Evolutionary conservation across 2,888 invertebrate genomes (phyloP), one percentile per base, ranked within the genome.

Genomic region (Drosophila picticornis): DNA sequence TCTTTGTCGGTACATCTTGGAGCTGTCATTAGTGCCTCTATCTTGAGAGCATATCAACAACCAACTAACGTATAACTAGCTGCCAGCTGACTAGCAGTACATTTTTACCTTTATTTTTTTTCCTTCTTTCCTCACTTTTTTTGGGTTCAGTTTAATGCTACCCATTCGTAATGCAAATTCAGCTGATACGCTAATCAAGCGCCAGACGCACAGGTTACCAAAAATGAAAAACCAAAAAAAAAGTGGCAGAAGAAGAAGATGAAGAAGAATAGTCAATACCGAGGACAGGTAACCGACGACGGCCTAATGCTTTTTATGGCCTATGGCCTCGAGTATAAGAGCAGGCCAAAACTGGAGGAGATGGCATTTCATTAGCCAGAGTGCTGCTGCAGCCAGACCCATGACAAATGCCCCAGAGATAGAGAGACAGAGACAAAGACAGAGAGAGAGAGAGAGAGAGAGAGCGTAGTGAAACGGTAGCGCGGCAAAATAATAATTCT

Each of bases 291-390:
- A 77, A 79, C 73, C 61, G 73, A 51, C 57, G 73, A 51, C 50
- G 69, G 68, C 56, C 36, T 79, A 77, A 71, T 75, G 84, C 65
- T 78, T 84, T 84, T 75, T 82, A 82, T 69, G 83, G 88, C 88
- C 88, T 77, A 67, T 79, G 58, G 64, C 77, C 72, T 36, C 22
- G 29, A 4, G 2, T 36, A 25, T 36, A 36, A 55, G 25, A 56
- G n/a, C 7, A 4, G 38, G 10, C 13, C 22, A n/a, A 56, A 16
- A 56, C n/a, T 53, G 59, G 51, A 68, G 51, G 32, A 61, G 68
- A 59, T 62, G 72, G 70, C 78, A 78, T 88, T 84, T 84, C 89
- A 84, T 84, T 84, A 84, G 78, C 72, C 88, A 86, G 78, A 84
- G 84, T 84, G 84, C 86, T 73, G 61, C 31, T 57, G 64, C 53